Evolutionary conservation across 2,888 invertebrate genomes (phyloP).

Genomic region (Drosophila nigricruria): DNA sequence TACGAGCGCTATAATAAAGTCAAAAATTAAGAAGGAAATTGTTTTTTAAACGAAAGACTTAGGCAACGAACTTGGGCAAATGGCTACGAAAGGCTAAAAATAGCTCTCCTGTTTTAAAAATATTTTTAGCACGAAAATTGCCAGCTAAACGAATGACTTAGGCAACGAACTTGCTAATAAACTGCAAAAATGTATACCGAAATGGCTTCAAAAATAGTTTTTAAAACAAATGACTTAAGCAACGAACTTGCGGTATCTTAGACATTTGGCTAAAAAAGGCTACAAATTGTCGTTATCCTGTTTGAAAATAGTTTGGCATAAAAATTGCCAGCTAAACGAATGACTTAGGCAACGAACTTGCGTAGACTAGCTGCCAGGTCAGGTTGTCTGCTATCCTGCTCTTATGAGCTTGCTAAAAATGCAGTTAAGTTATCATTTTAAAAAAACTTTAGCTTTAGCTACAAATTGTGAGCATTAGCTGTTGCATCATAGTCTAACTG

Average conservation of each 20-base stretch:
- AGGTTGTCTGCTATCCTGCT: neutral
- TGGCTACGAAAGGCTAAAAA: neutral
- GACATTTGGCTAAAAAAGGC: neutral
- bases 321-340: constrained; percentile 28
- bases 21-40: neutral
- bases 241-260: constrained; percentile 52
- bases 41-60: constrained; percentile 22
- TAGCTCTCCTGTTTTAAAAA: neutral
- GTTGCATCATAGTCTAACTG: constrained; percentile 31
- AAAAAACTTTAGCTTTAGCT: neutral
- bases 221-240: constrained; percentile 57
- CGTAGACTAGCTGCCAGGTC: neutral
- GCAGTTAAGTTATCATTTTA: neutral
- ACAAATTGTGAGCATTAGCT: neutral
- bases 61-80: constrained; percentile 24
- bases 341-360: constrained; percentile 49
- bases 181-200: too few relatives aligned
- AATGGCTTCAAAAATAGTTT: neutral
- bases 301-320: neutral
- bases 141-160: neutral
- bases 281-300: neutral
- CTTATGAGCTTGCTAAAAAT: constrained; percentile 1
- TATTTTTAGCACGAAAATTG: constrained; percentile 1
- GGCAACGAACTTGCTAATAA: neutral
- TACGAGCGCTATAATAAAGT: neutral